A percentile compares a stretch with the other conserved stretches of the same genome.
Conservation (phyloP, 2,888 invertebrate species). For the Eristalinus aeneus region DNA sequence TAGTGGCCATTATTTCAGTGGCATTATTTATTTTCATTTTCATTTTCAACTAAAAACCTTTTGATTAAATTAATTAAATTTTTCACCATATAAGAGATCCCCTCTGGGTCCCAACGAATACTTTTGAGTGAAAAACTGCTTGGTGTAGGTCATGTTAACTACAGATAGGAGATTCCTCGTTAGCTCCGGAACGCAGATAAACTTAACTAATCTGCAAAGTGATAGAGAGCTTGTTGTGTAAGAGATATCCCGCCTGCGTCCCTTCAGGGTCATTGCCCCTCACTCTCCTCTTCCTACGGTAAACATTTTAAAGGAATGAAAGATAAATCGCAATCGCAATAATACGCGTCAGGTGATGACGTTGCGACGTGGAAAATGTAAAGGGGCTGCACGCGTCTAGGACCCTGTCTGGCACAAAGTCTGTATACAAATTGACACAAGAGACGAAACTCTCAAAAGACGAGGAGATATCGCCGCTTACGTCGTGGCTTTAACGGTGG, state of each 20-base stretch:
- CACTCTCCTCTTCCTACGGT: neutral
- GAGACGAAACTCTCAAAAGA: neutral
- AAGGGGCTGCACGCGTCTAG: slow-evolving; percentile 9
- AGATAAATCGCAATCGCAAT: slow-evolving; percentile 52
- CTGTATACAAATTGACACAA: slow-evolving; percentile 25
- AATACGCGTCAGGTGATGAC: neutral
- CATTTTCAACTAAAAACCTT: no score
- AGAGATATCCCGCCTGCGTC: neutral
- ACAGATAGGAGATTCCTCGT: neutral
- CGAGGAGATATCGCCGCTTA: slow-evolving; percentile 33
- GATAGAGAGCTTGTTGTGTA: slow-evolving; percentile 27
- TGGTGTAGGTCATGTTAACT: neutral
- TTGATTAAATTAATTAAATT: no score
- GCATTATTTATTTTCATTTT: no score
- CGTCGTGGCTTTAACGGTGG: neutral
- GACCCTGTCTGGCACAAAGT: slow-evolving; percentile 26
- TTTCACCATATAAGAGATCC: no score
- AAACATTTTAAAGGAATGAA: slow-evolving; percentile 24
- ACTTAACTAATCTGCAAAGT: slow-evolving; percentile 47
- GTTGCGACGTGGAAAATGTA: neutral
- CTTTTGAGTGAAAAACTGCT: neutral
- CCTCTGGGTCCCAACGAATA: no score
- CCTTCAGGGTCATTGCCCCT: neutral
- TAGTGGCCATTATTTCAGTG: no score
- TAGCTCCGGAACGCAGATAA: slow-evolving; percentile 4